These are phyloP conservation scores for Pedicia rivosa DNA, from an alignment of 2,888 invertebrate species.

Conservation along the genomic window DNA sequence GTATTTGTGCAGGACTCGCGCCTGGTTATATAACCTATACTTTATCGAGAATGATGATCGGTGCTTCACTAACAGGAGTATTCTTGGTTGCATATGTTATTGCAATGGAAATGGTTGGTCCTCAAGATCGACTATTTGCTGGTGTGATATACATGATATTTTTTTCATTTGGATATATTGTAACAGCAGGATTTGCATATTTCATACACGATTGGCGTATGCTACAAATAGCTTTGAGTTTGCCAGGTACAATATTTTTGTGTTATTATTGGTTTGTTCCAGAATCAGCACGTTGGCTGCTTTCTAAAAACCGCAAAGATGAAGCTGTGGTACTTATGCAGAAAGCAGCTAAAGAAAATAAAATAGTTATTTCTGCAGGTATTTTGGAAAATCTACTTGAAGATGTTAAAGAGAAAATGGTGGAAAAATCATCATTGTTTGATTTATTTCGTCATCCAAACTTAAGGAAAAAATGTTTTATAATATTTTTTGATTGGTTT, in stretches of 20 bases:
- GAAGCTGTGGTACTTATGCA: conserved; percentile 45
- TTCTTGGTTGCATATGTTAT: conserved; percentile 66
- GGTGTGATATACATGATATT: conserved; percentile 59
- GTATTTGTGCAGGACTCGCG: conserved; percentile 45
- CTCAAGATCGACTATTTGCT: conserved; percentile 46
- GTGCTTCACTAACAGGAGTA: conserved; percentile 58
- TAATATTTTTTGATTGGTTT: conserved; percentile 62
- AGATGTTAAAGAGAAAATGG: conserved; percentile 26
- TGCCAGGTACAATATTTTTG: conserved; percentile 50
- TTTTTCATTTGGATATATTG: conserved; percentile 54
- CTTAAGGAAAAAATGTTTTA: conserved; percentile 43
- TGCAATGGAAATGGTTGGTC: conserved; percentile 60
- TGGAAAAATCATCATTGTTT: conserved; percentile 36
- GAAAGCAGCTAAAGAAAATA: conserved; percentile 47
- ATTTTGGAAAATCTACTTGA: conserved; percentile 35
- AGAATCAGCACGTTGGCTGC: conserved; percentile 56
- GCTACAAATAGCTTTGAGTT: conserved; percentile 49
- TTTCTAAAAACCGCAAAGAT: conserved; percentile 42
- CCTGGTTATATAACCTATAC: conserved; percentile 53
- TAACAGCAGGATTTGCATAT: conserved; percentile 50
- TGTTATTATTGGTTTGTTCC: conserved; percentile 61
- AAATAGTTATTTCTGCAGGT: conserved; percentile 37
- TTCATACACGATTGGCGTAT: conserved; percentile 50
- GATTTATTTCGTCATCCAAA: conserved; percentile 47
- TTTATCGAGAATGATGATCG: conserved; percentile 46